Conservation (phyloP, 2,888 invertebrate species). For the Agrilus biguttatus region DNA sequence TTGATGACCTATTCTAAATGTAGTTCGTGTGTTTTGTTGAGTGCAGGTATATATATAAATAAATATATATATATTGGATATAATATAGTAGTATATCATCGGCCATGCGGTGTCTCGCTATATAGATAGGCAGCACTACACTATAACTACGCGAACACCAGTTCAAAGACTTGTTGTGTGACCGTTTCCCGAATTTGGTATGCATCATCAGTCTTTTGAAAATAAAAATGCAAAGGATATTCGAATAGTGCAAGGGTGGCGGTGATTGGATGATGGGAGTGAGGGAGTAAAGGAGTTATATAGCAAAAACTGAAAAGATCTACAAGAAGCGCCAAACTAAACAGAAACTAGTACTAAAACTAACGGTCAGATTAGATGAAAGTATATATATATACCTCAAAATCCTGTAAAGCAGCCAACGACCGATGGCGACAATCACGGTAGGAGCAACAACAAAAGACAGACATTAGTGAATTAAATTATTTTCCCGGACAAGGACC, state of each 20-base stretch:
- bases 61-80: constrained; percentile 6
- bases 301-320: constrained; percentile 22
- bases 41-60: constrained; percentile 9
- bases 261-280: constrained; percentile 6
- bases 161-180: constrained; percentile 1
- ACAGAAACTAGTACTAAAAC: constrained; percentile 30
- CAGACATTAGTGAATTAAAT: constrained; percentile 42
- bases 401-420: constrained; percentile 63
- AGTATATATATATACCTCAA: constrained; percentile 54
- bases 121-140: constrained; percentile 20
- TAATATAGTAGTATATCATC: no score
- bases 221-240: constrained; percentile 4
- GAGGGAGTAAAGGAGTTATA: constrained; percentile 10
- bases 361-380: constrained; percentile 31
- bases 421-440: constrained; percentile 42
- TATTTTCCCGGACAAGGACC: constrained; percentile 54
- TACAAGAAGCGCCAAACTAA: constrained; percentile 33
- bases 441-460: constrained; percentile 43
- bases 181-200: constrained; percentile 3
- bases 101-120: constrained; percentile 29
- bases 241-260: constrained; percentile 3
- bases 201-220: background rate
- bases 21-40: constrained; percentile 16
- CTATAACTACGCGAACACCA: constrained; percentile 16
- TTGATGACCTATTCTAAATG: constrained; percentile 25